These are phyloP conservation scores for Temnothorax longispinosus DNA, from an alignment of 1,140 invertebrate genomes.

Conservation along the genomic window DNA sequence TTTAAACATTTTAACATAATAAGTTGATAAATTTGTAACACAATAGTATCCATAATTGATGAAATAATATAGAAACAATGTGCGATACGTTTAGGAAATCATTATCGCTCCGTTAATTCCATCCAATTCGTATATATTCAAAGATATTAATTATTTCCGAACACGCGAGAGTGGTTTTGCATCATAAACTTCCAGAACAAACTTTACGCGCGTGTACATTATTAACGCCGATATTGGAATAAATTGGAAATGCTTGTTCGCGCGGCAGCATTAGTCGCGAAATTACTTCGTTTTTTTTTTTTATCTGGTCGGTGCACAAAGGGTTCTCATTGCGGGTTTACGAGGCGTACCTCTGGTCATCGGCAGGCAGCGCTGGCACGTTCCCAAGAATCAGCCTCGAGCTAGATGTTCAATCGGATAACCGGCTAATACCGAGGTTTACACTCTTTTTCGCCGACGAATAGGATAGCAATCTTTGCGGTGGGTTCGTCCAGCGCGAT, in stretches of 20 bases:
- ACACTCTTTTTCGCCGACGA: slow-evolving; percentile 64
- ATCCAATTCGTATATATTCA: neutral
- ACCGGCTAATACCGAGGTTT: slow-evolving; percentile 70
- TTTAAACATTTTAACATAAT: neutral
- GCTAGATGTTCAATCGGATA: slow-evolving; percentile 70
- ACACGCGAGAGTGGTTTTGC: neutral
- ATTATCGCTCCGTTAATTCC: slow-evolving; percentile 18
- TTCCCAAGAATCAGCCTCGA: slow-evolving; percentile 64
- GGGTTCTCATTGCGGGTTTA: slow-evolving; percentile 63
- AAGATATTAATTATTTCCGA: slow-evolving; percentile 22
- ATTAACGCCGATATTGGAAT: slow-evolving; percentile 25
- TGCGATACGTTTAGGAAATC: neutral
- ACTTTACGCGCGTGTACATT: neutral
- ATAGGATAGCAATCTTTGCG: slow-evolving; percentile 63
- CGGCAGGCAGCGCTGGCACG: slow-evolving; percentile 59
- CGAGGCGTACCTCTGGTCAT: slow-evolving; percentile 60
- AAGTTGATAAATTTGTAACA: neutral
- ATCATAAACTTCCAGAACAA: neutral
- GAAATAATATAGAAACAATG: neutral
- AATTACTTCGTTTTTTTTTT: slow-evolving; percentile 26
- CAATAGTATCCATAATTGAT: neutral
- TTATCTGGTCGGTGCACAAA: neutral
- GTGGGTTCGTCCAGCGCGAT: neutral
- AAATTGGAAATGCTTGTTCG: slow-evolving; percentile 31
- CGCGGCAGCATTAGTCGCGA: neutral